A percentile compares a stretch with the other conserved stretches of the same genome.
Conservation (phyloP, 1,140 invertebrate genomes). For the Thaumetopoea pityocampa region DNA sequence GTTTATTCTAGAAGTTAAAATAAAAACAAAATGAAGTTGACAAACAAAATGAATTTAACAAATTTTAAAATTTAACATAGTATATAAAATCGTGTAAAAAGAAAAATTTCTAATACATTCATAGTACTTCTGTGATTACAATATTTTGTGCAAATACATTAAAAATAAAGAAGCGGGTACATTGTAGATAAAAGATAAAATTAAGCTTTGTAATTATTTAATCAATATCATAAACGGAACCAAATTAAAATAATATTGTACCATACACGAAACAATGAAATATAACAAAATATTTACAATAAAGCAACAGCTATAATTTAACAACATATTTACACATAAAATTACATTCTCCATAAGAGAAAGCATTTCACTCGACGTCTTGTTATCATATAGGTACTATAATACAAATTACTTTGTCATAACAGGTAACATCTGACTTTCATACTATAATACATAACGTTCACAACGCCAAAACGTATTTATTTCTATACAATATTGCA, state of each 20-base stretch:
- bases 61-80: background rate
- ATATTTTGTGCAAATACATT: conserved; percentile 1
- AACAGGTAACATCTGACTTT: conserved; percentile 76
- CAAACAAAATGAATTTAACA: background rate
- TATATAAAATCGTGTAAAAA: background rate
- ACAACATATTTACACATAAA: conserved; percentile 65
- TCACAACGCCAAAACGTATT: conserved; percentile 71
- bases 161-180: conserved; percentile 8
- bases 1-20: conserved; percentile 3
- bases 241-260: conserved; percentile 51
- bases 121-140: conserved; percentile 8
- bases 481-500: conserved; percentile 71
- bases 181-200: conserved; percentile 33
- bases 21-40: background rate
- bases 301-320: conserved; percentile 71
- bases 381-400: conserved; percentile 53
- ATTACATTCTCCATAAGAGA: conserved; percentile 35
- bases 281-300: conserved; percentile 72
- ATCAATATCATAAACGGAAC: conserved; percentile 42
- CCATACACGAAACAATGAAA: conserved; percentile 52
- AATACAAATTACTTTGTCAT: conserved; percentile 72
- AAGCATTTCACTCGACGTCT: conserved; percentile 33
- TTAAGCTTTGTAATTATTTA: conserved; percentile 35
- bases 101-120: background rate
- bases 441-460: conserved; percentile 73